Conservation (phyloP, 2,888 invertebrate species). For the Tipula vernalis region DNA sequence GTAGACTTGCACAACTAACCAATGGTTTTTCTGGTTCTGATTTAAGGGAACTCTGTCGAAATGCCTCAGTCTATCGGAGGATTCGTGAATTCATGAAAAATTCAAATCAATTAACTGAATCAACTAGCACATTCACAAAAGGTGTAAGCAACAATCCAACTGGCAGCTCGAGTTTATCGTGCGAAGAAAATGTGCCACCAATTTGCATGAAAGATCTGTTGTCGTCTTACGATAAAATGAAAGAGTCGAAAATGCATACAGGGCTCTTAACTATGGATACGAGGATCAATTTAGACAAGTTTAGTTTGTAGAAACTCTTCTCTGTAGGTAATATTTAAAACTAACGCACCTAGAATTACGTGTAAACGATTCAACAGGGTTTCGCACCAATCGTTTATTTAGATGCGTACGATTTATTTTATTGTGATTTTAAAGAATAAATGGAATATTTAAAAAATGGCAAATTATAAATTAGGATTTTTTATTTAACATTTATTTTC, state of each 20-base stretch:
- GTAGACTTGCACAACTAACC: slow-evolving; percentile 54
- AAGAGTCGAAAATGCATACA: slow-evolving; percentile 54
- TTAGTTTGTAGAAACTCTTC: neutral
- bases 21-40: slow-evolving; percentile 91
- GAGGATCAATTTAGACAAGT: neutral
- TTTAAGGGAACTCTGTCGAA: slow-evolving; percentile 76
- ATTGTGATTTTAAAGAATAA: neutral
- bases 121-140: neutral
- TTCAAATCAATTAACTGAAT: slow-evolving; percentile 10
- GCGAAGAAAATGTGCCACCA: slow-evolving; percentile 54
- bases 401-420: neutral
- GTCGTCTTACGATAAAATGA: slow-evolving; percentile 57
- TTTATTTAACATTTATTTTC: neutral
- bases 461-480: neutral
- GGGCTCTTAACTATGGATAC: slow-evolving; percentile 12
- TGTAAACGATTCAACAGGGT: neutral
- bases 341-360: neutral
- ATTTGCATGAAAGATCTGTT: slow-evolving; percentile 76
- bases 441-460: neutral
- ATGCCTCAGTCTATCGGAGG: slow-evolving; percentile 78
- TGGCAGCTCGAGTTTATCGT: neutral
- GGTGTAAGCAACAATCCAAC: neutral
- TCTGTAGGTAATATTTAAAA: neutral
- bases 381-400: neutral
- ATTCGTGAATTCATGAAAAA: slow-evolving; percentile 57